Evolutionary conservation across 2,113 vertebrate genomes (phyloP), one percentile per base, ranked within the genome.

Genomic region (Pontoporia blainvillei): DNA sequence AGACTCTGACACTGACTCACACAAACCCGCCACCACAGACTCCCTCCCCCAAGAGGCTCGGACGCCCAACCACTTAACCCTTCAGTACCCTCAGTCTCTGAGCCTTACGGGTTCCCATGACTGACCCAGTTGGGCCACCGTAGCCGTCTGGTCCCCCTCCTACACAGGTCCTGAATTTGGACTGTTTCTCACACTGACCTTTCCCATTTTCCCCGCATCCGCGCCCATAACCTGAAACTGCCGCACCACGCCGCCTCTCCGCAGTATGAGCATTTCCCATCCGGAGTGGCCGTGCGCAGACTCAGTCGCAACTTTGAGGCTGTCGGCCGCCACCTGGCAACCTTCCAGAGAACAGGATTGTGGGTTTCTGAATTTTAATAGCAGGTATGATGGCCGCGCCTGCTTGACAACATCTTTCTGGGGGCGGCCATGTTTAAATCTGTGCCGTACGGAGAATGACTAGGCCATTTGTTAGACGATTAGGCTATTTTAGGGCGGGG

Each of bases 111-210:
- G 89, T 18, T n/a, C 25, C 95, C 89, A 92, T 67, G 61, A 61
- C 20, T 92, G 92, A 96, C 85, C 61, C 81, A 59, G 15, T 21
- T 20, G 49, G 78, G 96, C 73, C 85, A 92, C 92, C 76, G 79
- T 95, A 92, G 94, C 61, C 15, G 2, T 8, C 66, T 3, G 25
- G 9, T 44, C 36, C 67, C 52, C 29, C 36, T 29, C 15, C 31
- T 39, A 34, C 12, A 4, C 18, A 25, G 0, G 13, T 69, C 54
- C 21, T 46, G 21, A 66, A 34, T 36, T 67, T 61, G 29, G 17
- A 61, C n/a, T 36, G 18, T 31, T 73, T 75, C 44, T 44, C n/a
- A 44, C 11, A 29, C 29, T 31, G 36, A 72, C 76, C 36, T 54
- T 90, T 66, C 34, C 41, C 23, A 27, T 86, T 92, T 72, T 59